Percentiles rank a stretch among this genome's conserved stretches.
Evolutionary conservation across 2,113 vertebrate genomes (phyloP).

Genomic region (Sphaerodactylus townsendi): DNA sequence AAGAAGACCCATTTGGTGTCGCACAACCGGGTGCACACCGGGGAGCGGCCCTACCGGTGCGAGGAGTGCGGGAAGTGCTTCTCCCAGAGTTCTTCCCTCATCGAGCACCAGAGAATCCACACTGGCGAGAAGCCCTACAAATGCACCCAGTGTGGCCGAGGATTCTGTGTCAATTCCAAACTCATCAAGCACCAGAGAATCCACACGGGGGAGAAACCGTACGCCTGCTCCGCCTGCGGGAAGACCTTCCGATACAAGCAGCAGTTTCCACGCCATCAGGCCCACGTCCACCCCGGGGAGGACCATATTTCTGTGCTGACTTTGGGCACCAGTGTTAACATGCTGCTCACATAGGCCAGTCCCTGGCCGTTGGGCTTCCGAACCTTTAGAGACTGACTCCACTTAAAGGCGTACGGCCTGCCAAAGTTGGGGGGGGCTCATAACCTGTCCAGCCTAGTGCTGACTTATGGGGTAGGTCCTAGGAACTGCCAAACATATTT

Average conservation of each 20-base stretch:
- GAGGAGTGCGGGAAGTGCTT: conserved; percentile 87
- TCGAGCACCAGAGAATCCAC: conserved; percentile 85
- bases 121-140: conserved; percentile 88
- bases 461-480: background rate
- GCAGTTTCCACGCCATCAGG: conserved; percentile 80
- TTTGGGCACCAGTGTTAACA: conserved; percentile 12
- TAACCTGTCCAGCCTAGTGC: background rate
- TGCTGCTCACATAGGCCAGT: background rate
- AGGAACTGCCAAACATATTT: background rate
- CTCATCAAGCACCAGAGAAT: conserved; percentile 86
- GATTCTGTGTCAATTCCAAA: conserved; percentile 88
- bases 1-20: conserved; percentile 87
- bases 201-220: conserved; percentile 84
- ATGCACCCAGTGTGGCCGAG: conserved; percentile 85
- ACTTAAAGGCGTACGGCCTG: background rate
- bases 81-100: conserved; percentile 83
- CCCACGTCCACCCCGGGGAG: conserved; percentile 80
- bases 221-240: conserved; percentile 84
- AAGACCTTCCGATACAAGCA: conserved; percentile 83
- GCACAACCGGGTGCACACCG: conserved; percentile 86
- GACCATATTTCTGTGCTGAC: conserved; percentile 49
- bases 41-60: conserved; percentile 88
- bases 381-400: background rate
- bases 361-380: background rate
- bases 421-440: background rate